Conservation (phyloP, 1,140 invertebrate species). For the Liolophura sinensis region DNA sequence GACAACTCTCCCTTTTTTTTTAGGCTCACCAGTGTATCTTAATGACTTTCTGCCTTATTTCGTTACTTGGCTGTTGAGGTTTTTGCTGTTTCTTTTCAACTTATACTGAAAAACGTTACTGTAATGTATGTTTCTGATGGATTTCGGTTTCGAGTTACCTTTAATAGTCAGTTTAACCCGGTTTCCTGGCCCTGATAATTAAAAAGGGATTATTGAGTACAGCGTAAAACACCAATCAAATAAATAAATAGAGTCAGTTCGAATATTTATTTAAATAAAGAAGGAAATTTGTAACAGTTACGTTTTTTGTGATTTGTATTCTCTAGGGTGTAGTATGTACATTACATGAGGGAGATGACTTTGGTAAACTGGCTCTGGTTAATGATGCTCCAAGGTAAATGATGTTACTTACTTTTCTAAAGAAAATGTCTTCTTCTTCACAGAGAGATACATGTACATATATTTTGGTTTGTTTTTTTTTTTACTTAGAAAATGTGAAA, state of each 20-base stretch:
- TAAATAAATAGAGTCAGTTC: too few species aligned
- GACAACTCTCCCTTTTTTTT: too few species aligned
- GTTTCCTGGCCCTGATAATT: too few species aligned
- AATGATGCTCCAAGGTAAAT: constrained; percentile 82
- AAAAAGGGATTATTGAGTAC: too few species aligned
- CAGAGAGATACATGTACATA: neutral
- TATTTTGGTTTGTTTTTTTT: too few species aligned
- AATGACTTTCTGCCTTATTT: too few species aligned
- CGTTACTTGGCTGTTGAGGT: too few species aligned
- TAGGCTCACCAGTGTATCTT: too few species aligned
- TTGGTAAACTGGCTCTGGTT: constrained; percentile 84
- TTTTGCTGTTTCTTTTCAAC: neutral
- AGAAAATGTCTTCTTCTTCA: neutral
- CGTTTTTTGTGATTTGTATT: constrained; percentile 9
- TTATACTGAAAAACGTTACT: neutral
- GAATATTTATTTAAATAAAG: too few species aligned
- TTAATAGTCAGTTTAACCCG: too few species aligned
- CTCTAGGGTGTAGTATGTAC: constrained; percentile 76
- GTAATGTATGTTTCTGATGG: neutral
- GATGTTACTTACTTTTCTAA: constrained; percentile 1
- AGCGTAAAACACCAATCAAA: too few species aligned
- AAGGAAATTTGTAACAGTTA: neutral
- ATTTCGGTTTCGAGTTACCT: neutral
- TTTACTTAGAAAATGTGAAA: too few species aligned
- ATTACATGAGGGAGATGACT: constrained; percentile 85